These are phyloP conservation scores for Oscheius myriophilus DNA, from an alignment of 2,888 invertebrate genomes.

Conservation along the genomic window DNA sequence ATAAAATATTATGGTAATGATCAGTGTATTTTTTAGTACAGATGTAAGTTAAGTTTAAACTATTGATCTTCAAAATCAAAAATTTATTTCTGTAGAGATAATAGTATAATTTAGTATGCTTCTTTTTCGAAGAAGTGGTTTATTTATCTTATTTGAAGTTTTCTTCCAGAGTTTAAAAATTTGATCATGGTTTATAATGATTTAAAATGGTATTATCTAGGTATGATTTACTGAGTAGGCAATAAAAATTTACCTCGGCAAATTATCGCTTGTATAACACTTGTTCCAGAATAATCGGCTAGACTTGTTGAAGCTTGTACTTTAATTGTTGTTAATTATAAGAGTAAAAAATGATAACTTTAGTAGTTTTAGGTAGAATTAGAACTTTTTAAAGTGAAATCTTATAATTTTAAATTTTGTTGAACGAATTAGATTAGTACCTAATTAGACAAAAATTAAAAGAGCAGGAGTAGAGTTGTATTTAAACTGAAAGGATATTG, in stretches of 20 bases:
- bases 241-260: conserved; percentile 59
- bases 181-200: too few species aligned
- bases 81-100: conserved; percentile 60
- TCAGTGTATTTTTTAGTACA: conserved; percentile 58
- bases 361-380: conserved; percentile 50
- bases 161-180: conserved; percentile 54
- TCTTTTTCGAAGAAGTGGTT: conserved; percentile 60
- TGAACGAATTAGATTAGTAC: conserved; percentile 61
- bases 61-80: conserved; percentile 64
- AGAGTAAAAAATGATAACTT: conserved; percentile 32
- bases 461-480: conserved; percentile 61
- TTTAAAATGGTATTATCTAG: conserved; percentile 64
- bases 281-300: conserved; percentile 67
- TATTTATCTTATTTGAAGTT: conserved; percentile 52
- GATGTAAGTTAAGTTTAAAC: conserved; percentile 64
- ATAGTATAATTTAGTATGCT: conserved; percentile 60
- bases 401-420: conserved; percentile 56
- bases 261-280: conserved; percentile 59
- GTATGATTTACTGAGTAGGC: conserved; percentile 58
- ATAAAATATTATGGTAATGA: conserved; percentile 59
- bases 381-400: conserved; percentile 35
- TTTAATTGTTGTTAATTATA: conserved; percentile 58
- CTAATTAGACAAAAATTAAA: conserved; percentile 58
- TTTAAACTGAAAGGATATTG: conserved; percentile 66
- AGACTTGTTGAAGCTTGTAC: conserved; percentile 59